Percentiles rank a stretch among this genome's conserved stretches.
phyloP scores from a whole-genome alignment of 2,113 vertebrate species.

The Phalacrocorax carbo region DNA sequence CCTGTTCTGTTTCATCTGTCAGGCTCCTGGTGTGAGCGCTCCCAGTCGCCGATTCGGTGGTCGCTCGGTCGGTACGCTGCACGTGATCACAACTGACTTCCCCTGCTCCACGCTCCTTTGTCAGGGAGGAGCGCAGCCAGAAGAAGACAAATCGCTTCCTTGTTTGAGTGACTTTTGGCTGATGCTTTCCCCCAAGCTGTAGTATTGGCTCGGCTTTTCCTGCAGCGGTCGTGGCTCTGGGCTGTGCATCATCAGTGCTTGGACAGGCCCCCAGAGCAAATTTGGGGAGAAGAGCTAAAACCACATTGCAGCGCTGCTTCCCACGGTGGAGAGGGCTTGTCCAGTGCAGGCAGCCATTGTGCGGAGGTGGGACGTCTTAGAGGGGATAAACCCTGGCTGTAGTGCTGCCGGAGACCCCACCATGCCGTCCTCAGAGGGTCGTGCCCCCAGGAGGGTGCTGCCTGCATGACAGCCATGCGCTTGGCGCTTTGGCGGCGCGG shows the following conservation, averaged over 20 bases:
- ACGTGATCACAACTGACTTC: background rate
- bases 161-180: constrained; percentile 58
- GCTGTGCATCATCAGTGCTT: constrained; percentile 4
- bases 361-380: background rate
- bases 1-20: background rate
- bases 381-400: accelerated
- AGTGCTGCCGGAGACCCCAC: background rate
- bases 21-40: background rate
- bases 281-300: background rate
- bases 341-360: background rate
- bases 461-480: accelerated
- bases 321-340: background rate
- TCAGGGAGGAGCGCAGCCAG: constrained; percentile 11
- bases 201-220: background rate
- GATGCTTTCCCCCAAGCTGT: background rate
- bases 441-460: background rate
- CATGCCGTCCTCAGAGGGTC: accelerated
- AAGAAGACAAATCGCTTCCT: constrained; percentile 57
- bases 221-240: background rate
- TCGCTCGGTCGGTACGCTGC: accelerated
- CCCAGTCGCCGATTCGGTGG: background rate
- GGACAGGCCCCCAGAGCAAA: background rate
- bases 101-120: background rate
- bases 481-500: accelerated
- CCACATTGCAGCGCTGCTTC: background rate